These are phyloP conservation scores for Chaenogobius annularis DNA, from an alignment of 2,113 vertebrate genomes.

Conservation along the genomic window DNA sequence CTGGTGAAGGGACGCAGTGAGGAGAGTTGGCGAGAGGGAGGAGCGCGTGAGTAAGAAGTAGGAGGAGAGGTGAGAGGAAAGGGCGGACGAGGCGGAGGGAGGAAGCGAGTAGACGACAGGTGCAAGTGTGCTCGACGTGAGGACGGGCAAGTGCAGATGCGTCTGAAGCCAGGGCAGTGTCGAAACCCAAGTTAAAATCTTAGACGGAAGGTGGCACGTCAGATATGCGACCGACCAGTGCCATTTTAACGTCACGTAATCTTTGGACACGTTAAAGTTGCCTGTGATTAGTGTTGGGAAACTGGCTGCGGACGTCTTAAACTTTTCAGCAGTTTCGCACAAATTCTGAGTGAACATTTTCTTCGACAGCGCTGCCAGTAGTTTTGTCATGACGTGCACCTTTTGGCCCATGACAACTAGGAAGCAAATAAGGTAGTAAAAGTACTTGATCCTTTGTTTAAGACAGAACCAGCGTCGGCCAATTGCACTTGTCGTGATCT, in stretches of 20 bases:
- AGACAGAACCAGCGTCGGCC: conserved; percentile 40
- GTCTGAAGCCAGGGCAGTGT: conserved; percentile 14
- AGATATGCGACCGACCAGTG: conserved; percentile 21
- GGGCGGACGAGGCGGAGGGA: conserved; percentile 28
- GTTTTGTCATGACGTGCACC: conserved; percentile 19
- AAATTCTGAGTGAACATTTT: conserved; percentile 22
- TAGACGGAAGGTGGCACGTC: conserved; percentile 7
- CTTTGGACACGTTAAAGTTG: neutral
- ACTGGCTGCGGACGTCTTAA: neutral
- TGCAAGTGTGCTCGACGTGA: conserved; percentile 20
- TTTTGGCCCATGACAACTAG: conserved; percentile 35
- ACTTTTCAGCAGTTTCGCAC: conserved; percentile 11
- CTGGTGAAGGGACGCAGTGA: conserved; percentile 30
- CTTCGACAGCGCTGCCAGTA: conserved; percentile 16
- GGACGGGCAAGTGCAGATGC: neutral
- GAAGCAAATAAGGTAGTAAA: conserved; percentile 53
- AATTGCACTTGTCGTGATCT: conserved; percentile 24
- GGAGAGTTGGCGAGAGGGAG: conserved; percentile 20
- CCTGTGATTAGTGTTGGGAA: neutral
- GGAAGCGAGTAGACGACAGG: conserved; percentile 2
- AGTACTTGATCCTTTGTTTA: conserved; percentile 49
- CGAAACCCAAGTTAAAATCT: conserved; percentile 1
- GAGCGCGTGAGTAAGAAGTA: conserved; percentile 2
- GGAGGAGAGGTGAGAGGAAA: conserved; percentile 69
- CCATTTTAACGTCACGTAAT: conserved; percentile 1